Percentiles rank a stretch among this genome's conserved stretches.
Conservation (phyloP, 1,140 invertebrate species). For the Colletes gigas region DNA sequence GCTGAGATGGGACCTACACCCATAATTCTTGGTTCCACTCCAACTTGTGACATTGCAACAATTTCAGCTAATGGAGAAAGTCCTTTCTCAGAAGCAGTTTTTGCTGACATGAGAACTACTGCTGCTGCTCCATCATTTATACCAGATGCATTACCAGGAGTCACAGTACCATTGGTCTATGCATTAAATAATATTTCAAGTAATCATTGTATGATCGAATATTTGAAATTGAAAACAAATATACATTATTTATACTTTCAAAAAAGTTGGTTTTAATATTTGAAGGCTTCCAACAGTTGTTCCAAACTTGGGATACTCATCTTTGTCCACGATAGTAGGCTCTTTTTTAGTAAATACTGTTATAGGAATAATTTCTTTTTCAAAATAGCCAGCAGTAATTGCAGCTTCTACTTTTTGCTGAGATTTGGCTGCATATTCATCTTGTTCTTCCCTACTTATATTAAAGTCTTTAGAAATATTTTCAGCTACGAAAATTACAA, state of each 20-base stretch:
- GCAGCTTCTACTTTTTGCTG: conserved; percentile 87
- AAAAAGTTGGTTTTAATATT: conserved; percentile 85
- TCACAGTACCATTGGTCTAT: conserved; percentile 85
- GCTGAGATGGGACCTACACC: conserved; percentile 89
- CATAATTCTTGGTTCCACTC: conserved; percentile 89
- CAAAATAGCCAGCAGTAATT: conserved; percentile 85
- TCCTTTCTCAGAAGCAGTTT: conserved; percentile 80
- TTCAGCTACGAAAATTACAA: conserved; percentile 83
- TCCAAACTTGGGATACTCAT: conserved; percentile 86
- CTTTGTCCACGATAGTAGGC: conserved; percentile 80
- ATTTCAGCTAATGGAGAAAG: conserved; percentile 85
- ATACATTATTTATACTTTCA: conserved; percentile 78
- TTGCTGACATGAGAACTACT: conserved; percentile 86
- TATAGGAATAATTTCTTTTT: conserved; percentile 87
- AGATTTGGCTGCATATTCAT: conserved; percentile 87
- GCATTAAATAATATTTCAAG: not conserved
- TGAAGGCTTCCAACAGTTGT: conserved; percentile 83
- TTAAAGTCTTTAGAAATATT: conserved; percentile 88
- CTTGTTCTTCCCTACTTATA: conserved; percentile 88
- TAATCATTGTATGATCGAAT: conserved; percentile 5
- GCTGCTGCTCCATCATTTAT: conserved; percentile 94
- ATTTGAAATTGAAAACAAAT: not conserved
- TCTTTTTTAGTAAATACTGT: conserved; percentile 81
- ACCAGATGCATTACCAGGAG: conserved; percentile 90
- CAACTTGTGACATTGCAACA: conserved; percentile 85